A percentile compares a stretch with the other conserved stretches of the same genome.
Conservation (phyloP, 2,113 vertebrate species). For the Calyptommatus sinebrachiatus region DNA sequence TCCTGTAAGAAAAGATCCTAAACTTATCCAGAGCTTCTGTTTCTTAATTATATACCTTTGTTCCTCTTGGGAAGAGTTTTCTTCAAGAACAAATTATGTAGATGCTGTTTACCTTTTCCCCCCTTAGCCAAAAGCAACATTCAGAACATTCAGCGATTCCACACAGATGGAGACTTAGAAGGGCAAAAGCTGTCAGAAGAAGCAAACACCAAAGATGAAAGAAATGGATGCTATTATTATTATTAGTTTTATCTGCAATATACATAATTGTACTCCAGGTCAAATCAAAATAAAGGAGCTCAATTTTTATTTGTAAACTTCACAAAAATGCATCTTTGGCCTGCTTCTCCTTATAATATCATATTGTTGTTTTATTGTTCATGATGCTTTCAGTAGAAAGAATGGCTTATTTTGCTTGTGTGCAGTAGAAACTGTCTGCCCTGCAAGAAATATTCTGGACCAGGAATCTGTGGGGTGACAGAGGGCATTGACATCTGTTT, state of each 20-base stretch:
- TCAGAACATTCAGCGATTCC: background rate
- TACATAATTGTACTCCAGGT: background rate
- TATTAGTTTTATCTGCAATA: background rate
- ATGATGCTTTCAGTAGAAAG: background rate
- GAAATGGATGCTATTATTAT: background rate
- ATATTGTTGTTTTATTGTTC: background rate
- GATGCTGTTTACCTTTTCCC: background rate
- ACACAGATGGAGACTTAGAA: background rate
- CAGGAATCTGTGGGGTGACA: no score
- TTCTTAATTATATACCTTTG: background rate
- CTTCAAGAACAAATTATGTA: background rate
- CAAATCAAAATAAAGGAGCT: background rate
- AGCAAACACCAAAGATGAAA: background rate
- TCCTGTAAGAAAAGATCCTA: background rate
- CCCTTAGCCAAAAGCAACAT: background rate
- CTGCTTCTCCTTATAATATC: background rate
- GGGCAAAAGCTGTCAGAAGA: background rate
- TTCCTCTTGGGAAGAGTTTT: constrained; percentile 1
- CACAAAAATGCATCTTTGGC: background rate
- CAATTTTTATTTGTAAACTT: background rate
- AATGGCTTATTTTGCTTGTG: no score
- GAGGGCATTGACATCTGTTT: no score
- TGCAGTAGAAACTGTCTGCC: no score
- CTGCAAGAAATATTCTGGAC: no score
- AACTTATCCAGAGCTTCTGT: background rate